phyloP scores from a whole-genome alignment of 1,140 invertebrate species.

The Spodoptera litura region DNA sequence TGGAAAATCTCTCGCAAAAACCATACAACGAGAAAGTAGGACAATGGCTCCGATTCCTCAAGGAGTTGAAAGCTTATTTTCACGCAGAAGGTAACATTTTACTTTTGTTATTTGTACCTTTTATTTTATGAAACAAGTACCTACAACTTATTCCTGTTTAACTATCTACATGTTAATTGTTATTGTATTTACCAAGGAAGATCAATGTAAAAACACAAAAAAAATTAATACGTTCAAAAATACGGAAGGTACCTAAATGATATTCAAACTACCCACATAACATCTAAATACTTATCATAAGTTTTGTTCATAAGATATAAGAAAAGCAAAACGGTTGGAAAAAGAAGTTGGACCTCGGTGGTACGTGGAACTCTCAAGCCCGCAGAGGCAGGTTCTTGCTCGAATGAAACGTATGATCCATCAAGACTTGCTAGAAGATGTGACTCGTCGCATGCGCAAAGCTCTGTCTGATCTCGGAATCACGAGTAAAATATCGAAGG shows the following conservation, averaged over 20 bases:
- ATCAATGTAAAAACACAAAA: no score
- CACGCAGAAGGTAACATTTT: slow-evolving; percentile 66
- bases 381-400: slow-evolving; percentile 65
- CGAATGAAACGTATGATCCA: slow-evolving; percentile 71
- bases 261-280: no score
- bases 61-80: slow-evolving; percentile 67
- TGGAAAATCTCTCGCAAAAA: slow-evolving; percentile 65
- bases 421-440: slow-evolving; percentile 75
- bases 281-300: neutral
- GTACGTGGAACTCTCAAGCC: slow-evolving; percentile 72
- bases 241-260: no score
- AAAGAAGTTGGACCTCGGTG: slow-evolving; percentile 71
- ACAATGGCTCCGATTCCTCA: slow-evolving; percentile 70
- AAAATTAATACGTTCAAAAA: no score
- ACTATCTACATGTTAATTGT: no score
- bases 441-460: slow-evolving; percentile 65
- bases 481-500: slow-evolving; percentile 65
- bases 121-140: neutral
- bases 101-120: neutral
- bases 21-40: slow-evolving; percentile 77
- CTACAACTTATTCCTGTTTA: no score
- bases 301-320: slow-evolving; percentile 49
- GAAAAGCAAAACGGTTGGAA: slow-evolving; percentile 62
- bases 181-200: no score
- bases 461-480: slow-evolving; percentile 75